Evolutionary conservation across 2,113 vertebrate species (phyloP).

Genomic region (Acanthochromis polyacanthus): DNA sequence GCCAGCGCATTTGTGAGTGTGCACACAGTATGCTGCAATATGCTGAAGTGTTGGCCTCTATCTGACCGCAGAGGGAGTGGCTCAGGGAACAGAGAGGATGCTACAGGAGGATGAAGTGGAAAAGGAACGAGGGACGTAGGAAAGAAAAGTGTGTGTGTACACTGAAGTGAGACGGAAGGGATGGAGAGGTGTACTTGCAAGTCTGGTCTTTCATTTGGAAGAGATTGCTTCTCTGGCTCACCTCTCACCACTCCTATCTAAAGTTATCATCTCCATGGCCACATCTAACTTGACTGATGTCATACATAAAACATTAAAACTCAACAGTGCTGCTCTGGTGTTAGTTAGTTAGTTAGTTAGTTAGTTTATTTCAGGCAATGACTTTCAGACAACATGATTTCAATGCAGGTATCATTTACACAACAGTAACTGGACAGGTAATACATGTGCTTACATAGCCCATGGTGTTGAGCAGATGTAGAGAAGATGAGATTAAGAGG

Average conservation of each 20-base stretch:
- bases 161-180: constrained; percentile 18
- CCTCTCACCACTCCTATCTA: constrained; percentile 44
- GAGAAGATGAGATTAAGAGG: not conserved
- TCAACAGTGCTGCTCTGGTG: not conserved
- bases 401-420: no score
- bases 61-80: constrained; percentile 83
- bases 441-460: no score
- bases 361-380: no score
- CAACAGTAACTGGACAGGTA: no score
- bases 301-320: constrained; percentile 42
- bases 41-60: constrained; percentile 78
- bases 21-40: constrained; percentile 67
- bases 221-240: constrained; percentile 57
- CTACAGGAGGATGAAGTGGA: constrained; percentile 53
- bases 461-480: not conserved
- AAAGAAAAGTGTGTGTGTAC: constrained; percentile 30
- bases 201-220: constrained; percentile 54
- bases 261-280: constrained; percentile 42
- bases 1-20: constrained; percentile 39
- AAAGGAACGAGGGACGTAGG: constrained; percentile 27
- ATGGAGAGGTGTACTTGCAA: constrained; percentile 49
- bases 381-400: no score
- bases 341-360: no score
- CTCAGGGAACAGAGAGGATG: constrained; percentile 55
- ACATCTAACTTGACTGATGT: constrained; percentile 39